phyloP scores from a whole-genome alignment of 1,140 invertebrate species.

The Pogonomyrmex californicus region DNA sequence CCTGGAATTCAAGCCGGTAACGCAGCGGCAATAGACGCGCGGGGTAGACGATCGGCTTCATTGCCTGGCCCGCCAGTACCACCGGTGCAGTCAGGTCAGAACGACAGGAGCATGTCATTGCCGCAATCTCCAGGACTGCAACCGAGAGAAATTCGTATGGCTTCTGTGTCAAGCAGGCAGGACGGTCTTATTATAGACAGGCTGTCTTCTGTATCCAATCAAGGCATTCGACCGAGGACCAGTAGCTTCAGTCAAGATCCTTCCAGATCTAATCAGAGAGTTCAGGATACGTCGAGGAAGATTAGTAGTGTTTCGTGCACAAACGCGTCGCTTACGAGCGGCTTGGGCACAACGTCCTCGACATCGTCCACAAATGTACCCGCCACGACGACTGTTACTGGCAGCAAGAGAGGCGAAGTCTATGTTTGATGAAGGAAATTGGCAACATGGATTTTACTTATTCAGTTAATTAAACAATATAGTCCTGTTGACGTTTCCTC shows the following conservation, averaged over 20 bases:
- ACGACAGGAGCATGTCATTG: slow-evolving; percentile 85
- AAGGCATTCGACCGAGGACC: slow-evolving; percentile 65
- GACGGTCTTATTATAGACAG: slow-evolving; percentile 73
- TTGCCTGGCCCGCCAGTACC: slow-evolving; percentile 77
- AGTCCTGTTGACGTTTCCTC: slow-evolving; percentile 14
- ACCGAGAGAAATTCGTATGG: slow-evolving; percentile 75
- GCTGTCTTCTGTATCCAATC: slow-evolving; percentile 33
- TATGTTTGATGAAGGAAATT: slow-evolving; percentile 83
- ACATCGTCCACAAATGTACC: slow-evolving; percentile 38
- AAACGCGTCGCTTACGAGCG: slow-evolving; percentile 65
- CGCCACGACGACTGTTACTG: slow-evolving; percentile 51
- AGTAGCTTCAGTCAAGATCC: slow-evolving; percentile 72
- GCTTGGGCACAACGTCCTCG: slow-evolving; percentile 11
- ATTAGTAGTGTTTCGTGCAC: slow-evolving; percentile 78
- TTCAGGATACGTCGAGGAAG: slow-evolving; percentile 77
- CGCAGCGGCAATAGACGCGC: slow-evolving; percentile 65
- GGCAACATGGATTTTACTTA: background rate
- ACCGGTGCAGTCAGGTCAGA: slow-evolving; percentile 67
- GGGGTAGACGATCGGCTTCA: slow-evolving; percentile 83
- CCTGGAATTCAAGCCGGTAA: slow-evolving; percentile 10
- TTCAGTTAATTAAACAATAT: slow-evolving; percentile 18
- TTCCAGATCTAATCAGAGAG: slow-evolving; percentile 35
- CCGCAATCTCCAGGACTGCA: slow-evolving; percentile 82
- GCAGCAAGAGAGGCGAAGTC: slow-evolving; percentile 86
- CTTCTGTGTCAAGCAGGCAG: slow-evolving; percentile 71